Evolutionary conservation across 2,888 invertebrate genomes (phyloP).

Genomic region (Phanerotoma sp.): DNA sequence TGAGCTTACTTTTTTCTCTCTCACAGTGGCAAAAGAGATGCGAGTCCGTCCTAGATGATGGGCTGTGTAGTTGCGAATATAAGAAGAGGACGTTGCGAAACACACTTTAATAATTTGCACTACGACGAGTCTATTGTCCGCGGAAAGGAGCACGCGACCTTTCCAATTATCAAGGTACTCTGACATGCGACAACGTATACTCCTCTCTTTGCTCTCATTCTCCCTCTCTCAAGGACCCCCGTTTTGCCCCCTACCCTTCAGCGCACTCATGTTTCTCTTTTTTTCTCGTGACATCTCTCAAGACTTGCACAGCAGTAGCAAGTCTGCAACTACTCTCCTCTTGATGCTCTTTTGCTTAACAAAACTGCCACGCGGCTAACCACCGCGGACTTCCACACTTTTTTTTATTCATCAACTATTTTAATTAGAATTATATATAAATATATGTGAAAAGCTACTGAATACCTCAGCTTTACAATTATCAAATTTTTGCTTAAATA

Average conservation of each 20-base stretch:
- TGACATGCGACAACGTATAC: slow-evolving; percentile 31
- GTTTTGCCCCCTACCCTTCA: slow-evolving; percentile 18
- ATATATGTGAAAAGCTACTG: no score
- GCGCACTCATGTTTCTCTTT: slow-evolving; percentile 27
- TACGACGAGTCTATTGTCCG: slow-evolving; percentile 55
- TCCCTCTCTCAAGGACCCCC: slow-evolving; percentile 6
- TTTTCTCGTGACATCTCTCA: slow-evolving; percentile 16
- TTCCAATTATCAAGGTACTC: slow-evolving; percentile 55
- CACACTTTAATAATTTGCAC: slow-evolving; percentile 55
- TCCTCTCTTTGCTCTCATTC: neutral
- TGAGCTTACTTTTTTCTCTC: slow-evolving; percentile 4
- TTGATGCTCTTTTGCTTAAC: slow-evolving; percentile 36
- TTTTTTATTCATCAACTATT: slow-evolving; percentile 47
- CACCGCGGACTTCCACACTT: slow-evolving; percentile 11
- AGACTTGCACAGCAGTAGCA: neutral
- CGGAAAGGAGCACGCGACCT: slow-evolving; percentile 48
- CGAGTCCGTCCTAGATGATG: slow-evolving; percentile 12
- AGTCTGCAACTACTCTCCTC: slow-evolving; percentile 4
- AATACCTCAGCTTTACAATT: no score
- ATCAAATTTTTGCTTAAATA: no score
- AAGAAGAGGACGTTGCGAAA: slow-evolving; percentile 31
- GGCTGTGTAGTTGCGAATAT: slow-evolving; percentile 15
- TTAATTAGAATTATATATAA: slow-evolving; percentile 56
- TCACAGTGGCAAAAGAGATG: slow-evolving; percentile 15
- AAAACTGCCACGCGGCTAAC: slow-evolving; percentile 31